Evolutionary conservation across 2,888 invertebrate genomes (phyloP).

Genomic region (Drosophila neonasuta): DNA sequence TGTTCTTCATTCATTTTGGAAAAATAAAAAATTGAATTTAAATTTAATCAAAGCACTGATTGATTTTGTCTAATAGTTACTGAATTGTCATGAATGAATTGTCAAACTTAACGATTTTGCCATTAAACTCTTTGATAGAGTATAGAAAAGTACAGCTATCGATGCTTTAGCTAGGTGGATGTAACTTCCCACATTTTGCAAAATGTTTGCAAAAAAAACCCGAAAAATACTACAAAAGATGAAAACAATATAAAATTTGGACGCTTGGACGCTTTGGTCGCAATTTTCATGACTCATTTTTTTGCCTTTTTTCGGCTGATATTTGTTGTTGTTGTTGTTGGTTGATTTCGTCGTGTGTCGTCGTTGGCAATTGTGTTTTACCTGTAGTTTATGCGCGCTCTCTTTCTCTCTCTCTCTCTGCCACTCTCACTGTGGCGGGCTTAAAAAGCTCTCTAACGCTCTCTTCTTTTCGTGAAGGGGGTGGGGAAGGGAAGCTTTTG

Average conservation of each 20-base stretch:
- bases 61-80: too few species aligned
- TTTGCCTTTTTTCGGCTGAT: conserved; percentile 20
- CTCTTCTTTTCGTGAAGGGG: not conserved
- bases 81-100: too few species aligned
- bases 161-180: not conserved
- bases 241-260: conserved; percentile 28
- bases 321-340: conserved; percentile 35
- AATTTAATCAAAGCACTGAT: too few species aligned
- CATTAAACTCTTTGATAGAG: not conserved
- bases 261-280: conserved; percentile 41
- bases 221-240: conserved; percentile 13
- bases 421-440: conserved; percentile 12
- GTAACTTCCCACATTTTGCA: conserved; percentile 17
- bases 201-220: conserved; percentile 22
- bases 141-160: not conserved
- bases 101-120: not conserved
- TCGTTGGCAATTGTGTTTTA: conserved; percentile 51
- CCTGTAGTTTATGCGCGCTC: conserved; percentile 55
- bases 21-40: too few species aligned
- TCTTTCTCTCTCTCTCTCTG: conserved; percentile 16
- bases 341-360: conserved; percentile 52
- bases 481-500: conserved; percentile 57
- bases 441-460: conserved; percentile 13
- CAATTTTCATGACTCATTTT: conserved; percentile 58
- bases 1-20: too few species aligned